These are phyloP conservation scores for Eustalomyia histrio DNA, from an alignment of 2,888 invertebrate genomes.

Conservation along the genomic window DNA sequence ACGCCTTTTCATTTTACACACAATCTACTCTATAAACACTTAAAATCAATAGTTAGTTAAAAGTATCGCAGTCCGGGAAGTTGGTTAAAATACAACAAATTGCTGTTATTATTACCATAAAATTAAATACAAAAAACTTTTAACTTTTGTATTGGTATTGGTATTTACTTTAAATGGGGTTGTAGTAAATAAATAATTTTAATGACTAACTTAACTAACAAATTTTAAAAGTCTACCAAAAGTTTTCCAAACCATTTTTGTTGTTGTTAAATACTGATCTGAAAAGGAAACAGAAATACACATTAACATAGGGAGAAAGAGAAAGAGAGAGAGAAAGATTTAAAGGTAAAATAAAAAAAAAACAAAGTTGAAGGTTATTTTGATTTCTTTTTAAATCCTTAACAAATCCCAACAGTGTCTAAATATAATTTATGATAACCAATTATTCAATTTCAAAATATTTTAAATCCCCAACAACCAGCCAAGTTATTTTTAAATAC, in stretches of 20 bases:
- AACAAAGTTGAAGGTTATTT: constrained; percentile 38
- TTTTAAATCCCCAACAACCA: constrained; percentile 36
- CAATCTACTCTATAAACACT: constrained; percentile 1
- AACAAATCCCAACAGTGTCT: constrained; percentile 46
- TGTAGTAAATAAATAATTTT: constrained; percentile 43
- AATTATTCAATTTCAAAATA: constrained; percentile 56
- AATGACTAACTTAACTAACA: constrained; percentile 16
- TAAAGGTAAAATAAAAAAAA: not conserved
- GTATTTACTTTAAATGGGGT: not conserved
- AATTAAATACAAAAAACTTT: not conserved
- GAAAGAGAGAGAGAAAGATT: not conserved
- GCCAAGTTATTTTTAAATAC: constrained; percentile 14
- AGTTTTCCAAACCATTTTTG: constrained; percentile 19
- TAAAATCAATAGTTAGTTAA: constrained; percentile 19
- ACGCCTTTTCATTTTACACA: constrained; percentile 34
- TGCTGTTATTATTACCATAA: constrained; percentile 1
- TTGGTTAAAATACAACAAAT: not conserved
- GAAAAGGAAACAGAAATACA: not conserved
- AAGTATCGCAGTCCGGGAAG: not conserved
- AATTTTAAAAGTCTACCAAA: not conserved
- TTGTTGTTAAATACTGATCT: constrained; percentile 27
- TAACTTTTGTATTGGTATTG: not conserved
- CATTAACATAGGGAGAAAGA: not conserved
- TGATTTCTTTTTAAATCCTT: constrained; percentile 14
- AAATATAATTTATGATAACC: constrained; percentile 57